Conservation (phyloP, 2,888 invertebrate species). For the Cheilosia urbana region DNA sequence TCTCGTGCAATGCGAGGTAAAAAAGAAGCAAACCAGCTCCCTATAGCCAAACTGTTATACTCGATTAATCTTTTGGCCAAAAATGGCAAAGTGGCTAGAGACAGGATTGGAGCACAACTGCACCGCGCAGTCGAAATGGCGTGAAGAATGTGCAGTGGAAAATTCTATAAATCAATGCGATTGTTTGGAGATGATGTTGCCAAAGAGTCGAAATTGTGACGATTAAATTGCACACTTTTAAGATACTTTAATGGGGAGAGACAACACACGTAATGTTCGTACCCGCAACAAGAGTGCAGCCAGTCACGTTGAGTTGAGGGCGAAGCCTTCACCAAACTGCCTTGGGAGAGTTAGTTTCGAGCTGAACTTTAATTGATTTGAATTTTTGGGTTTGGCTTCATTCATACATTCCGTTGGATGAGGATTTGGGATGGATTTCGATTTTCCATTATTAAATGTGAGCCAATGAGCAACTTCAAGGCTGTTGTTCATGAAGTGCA, state of each 20-base stretch:
- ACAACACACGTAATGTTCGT: neutral
- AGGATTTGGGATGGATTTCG: constrained; percentile 12
- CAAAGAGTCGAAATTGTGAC: constrained; percentile 65
- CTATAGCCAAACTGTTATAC: constrained; percentile 28
- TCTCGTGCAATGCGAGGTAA: constrained; percentile 40
- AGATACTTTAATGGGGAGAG: constrained; percentile 57
- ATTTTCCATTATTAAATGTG: constrained; percentile 6
- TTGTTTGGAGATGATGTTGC: constrained; percentile 58
- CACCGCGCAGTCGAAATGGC: constrained; percentile 22
- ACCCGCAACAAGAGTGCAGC: constrained; percentile 12
- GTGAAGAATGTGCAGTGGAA: constrained; percentile 63
- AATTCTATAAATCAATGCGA: constrained; percentile 71
- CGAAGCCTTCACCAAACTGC: constrained; percentile 69
- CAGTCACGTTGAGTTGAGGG: constrained; percentile 73
- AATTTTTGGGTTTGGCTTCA: constrained; percentile 37
- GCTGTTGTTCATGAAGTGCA: neutral
- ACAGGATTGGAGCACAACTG: constrained; percentile 42
- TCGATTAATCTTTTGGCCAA: constrained; percentile 68
- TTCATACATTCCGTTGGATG: constrained; percentile 46
- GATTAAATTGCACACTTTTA: constrained; percentile 65
- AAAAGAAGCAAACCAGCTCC: neutral
- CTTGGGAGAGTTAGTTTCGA: constrained; percentile 68
- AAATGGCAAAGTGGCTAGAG: constrained; percentile 51
- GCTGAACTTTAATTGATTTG: constrained; percentile 73
- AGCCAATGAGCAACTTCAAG: constrained; percentile 46